Evolutionary conservation across 2,888 invertebrate genomes (phyloP), one percentile per base, ranked within the genome.

Genomic region (Nemoura dubitans): DNA sequence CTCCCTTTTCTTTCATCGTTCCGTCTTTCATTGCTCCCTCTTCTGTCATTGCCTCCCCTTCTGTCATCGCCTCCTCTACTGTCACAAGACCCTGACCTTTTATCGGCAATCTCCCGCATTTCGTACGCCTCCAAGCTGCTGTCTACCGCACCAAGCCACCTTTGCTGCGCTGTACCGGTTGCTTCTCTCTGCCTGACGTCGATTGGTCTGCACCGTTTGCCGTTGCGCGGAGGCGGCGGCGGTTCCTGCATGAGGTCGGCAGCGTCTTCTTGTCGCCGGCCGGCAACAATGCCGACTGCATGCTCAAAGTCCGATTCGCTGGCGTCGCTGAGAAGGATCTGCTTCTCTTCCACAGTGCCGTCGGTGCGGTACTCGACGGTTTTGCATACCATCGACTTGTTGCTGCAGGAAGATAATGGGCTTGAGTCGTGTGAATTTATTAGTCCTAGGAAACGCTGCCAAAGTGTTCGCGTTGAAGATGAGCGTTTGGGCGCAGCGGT

Each of bases 241-340:
- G 36, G 36, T 10, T 36, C 36, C 10, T 36, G 36, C 36, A 6
- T 3, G 36, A 36, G 36, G 36, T 36, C 36, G 10, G 36, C 10
- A n/a, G n/a, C n/a, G n/a, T n/a, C n/a, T 10, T 36, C 36, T 36
- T 36, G 36, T 10, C 36, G 36, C 36, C 36, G 36, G 10, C 36
- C 36, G 10, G 59, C 59, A 1, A 59, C 16, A 21, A 59, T 59
- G 59, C 2, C 59, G 59, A 59, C 59, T 0, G 81, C 81, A 2
- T 10, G 26, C 7, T 81, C n/a, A 21, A 81, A 81, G 81, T 81
- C 81, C 1, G 81, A 2, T n/a, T 81, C 81, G 81, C 81, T 81
- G 30, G 81, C 81, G 81, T 81, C 81, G 28, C 28, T 30, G 6
- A 81, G 28, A 2, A 81, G 29, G 7, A 81, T 0, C 30, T 81